Conservation (phyloP, 2,888 invertebrate species). For the Pachymerium ferrugineum region DNA sequence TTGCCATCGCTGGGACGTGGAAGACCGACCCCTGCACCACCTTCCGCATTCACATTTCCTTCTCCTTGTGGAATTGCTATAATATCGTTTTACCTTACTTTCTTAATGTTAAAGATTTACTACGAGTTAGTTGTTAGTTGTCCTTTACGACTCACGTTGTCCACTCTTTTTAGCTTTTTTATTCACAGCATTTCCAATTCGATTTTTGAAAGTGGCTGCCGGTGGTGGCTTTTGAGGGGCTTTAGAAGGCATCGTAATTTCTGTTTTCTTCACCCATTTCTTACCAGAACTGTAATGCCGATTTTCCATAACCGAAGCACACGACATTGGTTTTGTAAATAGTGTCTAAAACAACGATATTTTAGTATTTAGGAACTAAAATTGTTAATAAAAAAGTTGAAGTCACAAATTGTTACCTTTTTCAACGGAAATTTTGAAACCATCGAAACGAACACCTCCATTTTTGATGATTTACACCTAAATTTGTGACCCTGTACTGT, state of each 20-base stretch:
- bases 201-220: not conserved
- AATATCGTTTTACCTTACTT: not conserved
- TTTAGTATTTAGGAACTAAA: too few relatives aligned
- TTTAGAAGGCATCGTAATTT: not conserved
- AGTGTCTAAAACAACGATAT: not conserved
- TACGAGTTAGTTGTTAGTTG: too few relatives aligned
- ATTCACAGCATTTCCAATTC: not conserved
- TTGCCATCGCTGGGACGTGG: not conserved
- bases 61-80: not conserved
- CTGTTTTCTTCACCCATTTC: not conserved
- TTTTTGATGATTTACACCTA: not conserved
- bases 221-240: not conserved
- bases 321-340: not conserved
- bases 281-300: not conserved
- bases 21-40: not conserved
- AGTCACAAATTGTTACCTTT: not conserved
- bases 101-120: not conserved
- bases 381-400: too few relatives aligned
- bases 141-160: not conserved
- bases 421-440: not conserved
- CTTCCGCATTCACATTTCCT: not conserved
- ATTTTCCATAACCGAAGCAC: not conserved
- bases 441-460: not conserved
- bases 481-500: too few relatives aligned
- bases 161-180: not conserved